Percentiles rank a stretch among this genome's conserved stretches.
These are phyloP conservation scores for Congeria kusceri DNA, from an alignment of 2,888 invertebrate species.

Conservation along the genomic window DNA sequence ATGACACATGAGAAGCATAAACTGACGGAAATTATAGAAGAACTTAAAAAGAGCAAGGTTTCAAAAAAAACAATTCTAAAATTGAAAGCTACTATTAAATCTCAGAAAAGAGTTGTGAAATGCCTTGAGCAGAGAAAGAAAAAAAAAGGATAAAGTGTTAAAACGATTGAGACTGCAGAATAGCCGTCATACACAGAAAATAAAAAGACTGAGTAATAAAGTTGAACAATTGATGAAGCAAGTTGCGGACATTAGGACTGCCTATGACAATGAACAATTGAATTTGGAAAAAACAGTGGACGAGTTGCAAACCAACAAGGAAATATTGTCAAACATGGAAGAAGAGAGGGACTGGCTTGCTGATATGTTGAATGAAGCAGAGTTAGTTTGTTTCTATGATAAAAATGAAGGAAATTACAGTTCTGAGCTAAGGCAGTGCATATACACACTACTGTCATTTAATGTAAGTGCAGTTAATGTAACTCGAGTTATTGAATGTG, in stretches of 20 bases:
- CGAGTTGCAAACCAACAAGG: neutral
- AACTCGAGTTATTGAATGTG: constrained; percentile 10
- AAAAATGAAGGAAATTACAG: constrained; percentile 6
- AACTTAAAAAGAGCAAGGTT: constrained; percentile 15
- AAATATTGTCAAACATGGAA: neutral
- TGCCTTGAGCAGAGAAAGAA: neutral
- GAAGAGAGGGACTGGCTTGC: constrained; percentile 10
- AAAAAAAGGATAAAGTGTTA: neutral
- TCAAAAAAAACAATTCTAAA: neutral
- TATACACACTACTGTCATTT: constrained; percentile 21
- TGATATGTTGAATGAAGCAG: constrained; percentile 16
- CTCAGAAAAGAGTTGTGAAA: neutral
- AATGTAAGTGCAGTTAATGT: constrained; percentile 23
- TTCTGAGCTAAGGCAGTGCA: constrained; percentile 22
- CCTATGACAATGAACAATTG: neutral
- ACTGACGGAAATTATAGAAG: constrained; percentile 6
- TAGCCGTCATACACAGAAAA: neutral
- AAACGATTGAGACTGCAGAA: constrained; percentile 13
- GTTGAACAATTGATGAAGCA: constrained; percentile 7
- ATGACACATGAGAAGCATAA: neutral
- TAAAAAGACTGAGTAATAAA: constrained; percentile 7
- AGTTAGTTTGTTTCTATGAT: constrained; percentile 7
- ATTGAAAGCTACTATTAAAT: neutral
- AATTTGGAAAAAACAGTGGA: neutral
- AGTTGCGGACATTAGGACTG: neutral